Evolutionary conservation across 30 jellyfish, hydroid and myxozoan genomes (phyloP), one percentile per base, ranked within the genome.

Genomic region (Turritopsis dohrnii): DNA sequence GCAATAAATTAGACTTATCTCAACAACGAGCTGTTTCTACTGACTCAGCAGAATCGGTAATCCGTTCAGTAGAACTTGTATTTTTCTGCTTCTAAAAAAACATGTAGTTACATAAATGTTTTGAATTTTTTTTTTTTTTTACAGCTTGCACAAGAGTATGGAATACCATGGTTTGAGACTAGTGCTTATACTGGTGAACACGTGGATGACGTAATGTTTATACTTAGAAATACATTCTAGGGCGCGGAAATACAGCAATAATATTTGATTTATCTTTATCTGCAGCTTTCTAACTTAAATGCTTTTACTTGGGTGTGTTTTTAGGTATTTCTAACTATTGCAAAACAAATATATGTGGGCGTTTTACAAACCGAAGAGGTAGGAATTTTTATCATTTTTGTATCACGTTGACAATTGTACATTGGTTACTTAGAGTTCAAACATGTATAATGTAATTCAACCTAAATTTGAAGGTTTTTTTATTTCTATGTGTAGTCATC

Each of bases 91-190:
- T 9, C 30, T 7, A 0, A 16, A 9, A 69, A 27, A n/a, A 1
- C 31, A 1, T 23, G 77, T 69, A 27, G 77, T 69, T 69, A 19
- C n/a, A n/a, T n/a, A n/a, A n/a, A 7, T 69, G 8, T 69, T 19
- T 19, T 1, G 17, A 0, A 69, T 7, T 69, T 69, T 69, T 69
- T 7, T 69, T 69, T 1, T 28, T 53, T 52, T 80, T 76, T 18
- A 9, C 52, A 94, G 99, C 92, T 94, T 25, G 96, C 99, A 21
- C 85, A 74, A 71, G 95, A 94, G 26, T 89, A 83, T 79, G 91
- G 84, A 21, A 96, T 94, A 21, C 95, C 96, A n/a, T 94, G 96
- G 95, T 87, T 80, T 85, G 99, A 94, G 66, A 88, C 99, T 21
- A 94, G 99, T 77, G 99, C 99, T 16, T 94, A 87, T 71, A 89